Percentiles rank a stretch among this genome's conserved stretches.
phyloP scores from a whole-genome alignment of 1,140 invertebrate species.

The Drosophila repleta region DNA sequence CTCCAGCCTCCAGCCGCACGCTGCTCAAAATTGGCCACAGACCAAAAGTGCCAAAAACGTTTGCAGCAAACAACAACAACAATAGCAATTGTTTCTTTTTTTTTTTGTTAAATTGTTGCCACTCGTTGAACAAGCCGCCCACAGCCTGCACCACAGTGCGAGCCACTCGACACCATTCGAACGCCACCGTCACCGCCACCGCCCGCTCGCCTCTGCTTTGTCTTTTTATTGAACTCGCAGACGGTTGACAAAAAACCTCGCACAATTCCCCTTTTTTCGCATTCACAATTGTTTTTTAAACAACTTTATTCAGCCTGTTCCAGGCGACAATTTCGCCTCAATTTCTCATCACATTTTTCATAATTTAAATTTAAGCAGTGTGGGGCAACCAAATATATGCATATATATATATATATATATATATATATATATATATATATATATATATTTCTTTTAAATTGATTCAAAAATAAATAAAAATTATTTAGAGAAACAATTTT shows the following conservation, averaged over 20 bases:
- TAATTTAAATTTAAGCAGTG: no score
- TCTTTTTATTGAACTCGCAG: slow-evolving; percentile 61
- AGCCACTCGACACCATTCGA: slow-evolving; percentile 40
- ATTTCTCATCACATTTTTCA: no score
- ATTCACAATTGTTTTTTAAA: slow-evolving; percentile 2
- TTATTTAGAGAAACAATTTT: no score
- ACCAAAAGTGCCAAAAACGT: slow-evolving; percentile 74
- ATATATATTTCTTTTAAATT: no score
- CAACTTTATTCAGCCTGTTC: neutral
- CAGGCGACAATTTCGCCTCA: neutral
- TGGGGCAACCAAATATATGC: no score
- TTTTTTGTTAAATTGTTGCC: slow-evolving; percentile 67
- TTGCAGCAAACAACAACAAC: slow-evolving; percentile 44
- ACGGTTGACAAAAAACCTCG: slow-evolving; percentile 54
- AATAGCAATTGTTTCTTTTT: slow-evolving; percentile 17
- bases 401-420: no score
- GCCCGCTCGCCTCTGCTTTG: slow-evolving; percentile 26
- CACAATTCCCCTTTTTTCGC: neutral
- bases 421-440: no score
- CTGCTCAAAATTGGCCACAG: slow-evolving; percentile 72
- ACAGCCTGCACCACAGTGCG: slow-evolving; percentile 22
- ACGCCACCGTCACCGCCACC: slow-evolving; percentile 8
- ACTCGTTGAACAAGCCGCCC: slow-evolving; percentile 61
- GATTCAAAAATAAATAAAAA: no score
- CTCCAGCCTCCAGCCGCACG: slow-evolving; percentile 29